Base-by-base conservation (phyloP, 2,888 invertebrate genomes). In the Biston stratarius region DNA sequence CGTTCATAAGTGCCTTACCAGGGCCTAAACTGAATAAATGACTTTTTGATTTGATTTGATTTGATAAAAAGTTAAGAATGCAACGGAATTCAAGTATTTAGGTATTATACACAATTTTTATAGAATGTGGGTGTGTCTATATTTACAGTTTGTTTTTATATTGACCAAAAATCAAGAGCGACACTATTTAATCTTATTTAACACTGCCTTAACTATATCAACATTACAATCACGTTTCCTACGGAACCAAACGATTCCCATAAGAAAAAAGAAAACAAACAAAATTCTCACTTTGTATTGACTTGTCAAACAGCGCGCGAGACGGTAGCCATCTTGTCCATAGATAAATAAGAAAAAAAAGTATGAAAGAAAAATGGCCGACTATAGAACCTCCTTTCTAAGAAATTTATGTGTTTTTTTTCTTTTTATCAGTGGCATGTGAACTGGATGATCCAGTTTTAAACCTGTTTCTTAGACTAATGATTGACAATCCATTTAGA, bases 241-340 rank as follows among this genome's bases (percentile, higher is more conserved):
- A 69, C 62, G 57, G 62, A 67, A 69, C 65, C 45, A 42, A 57
- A 34, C 60, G 44, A 67, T 72, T 74, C 67, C 68, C 74, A 70
- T 71, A 62, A 55, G 55, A 61, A 60, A 69, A 57, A 51, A 63
- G 42, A 72, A 65, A 65, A 71, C 61, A 73, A 78, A 79, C 74
- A 78, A 80, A 77, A 78, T 53, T 67, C 77, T 59, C 58, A 62
- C 61, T 36, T 62, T 24, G 48, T 84, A 77, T 84, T 84, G 80
- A 80, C 77, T 73, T 72, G 72, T 72, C 75, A 77, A 81, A 83
- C 75, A 76, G 68, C 69, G 73, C 76, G 75, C 77, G 73, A 73
- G 74, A 78, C 83, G 83, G 84, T 83, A 83, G 84, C 84, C 84
- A 84, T 84, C 82, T 84, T 84, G 77, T 73, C 67, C 68, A 70